Conservation (phyloP, 2,797 vertebrate genomes). For the Chaetophractus vellerosus region DNA sequence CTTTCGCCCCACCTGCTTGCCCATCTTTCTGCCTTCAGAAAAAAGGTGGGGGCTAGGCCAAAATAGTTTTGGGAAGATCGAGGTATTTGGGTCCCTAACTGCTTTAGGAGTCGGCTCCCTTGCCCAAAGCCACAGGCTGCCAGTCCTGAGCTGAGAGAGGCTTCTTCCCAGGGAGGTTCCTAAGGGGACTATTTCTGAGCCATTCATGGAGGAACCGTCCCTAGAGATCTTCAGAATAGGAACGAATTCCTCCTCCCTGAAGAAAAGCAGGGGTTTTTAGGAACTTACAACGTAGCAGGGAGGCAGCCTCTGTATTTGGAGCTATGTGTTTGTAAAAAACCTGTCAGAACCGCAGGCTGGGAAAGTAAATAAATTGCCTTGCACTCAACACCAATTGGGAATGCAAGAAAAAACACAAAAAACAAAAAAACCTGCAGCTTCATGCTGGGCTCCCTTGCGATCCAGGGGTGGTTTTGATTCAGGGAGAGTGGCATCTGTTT, state of each 20-base stretch:
- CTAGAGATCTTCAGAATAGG: neutral
- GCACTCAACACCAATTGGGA: neutral
- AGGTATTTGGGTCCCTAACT: too few species aligned
- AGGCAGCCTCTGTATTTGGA: neutral
- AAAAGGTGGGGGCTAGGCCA: neutral
- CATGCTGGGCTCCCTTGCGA: neutral
- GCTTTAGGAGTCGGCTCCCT: neutral
- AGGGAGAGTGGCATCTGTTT: neutral
- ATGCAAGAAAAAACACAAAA: too few species aligned
- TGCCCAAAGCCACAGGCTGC: neutral
- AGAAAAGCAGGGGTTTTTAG: neutral
- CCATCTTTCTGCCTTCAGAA: neutral
- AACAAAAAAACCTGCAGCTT: neutral
- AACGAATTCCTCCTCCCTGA: neutral
- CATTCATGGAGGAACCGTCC: rapidly evolving
- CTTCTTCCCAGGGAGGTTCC: neutral
- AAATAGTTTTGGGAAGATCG: neutral
- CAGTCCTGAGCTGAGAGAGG: neutral
- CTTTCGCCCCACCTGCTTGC: neutral
- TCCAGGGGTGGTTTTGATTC: neutral
- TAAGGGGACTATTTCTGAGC: neutral
- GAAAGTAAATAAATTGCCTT: neutral
- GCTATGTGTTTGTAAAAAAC: neutral
- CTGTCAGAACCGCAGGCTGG: neutral
- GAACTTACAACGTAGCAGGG: neutral